Base-by-base conservation (phyloP, 2,888 invertebrate species). In the Dicyrtomina minuta region DNA sequence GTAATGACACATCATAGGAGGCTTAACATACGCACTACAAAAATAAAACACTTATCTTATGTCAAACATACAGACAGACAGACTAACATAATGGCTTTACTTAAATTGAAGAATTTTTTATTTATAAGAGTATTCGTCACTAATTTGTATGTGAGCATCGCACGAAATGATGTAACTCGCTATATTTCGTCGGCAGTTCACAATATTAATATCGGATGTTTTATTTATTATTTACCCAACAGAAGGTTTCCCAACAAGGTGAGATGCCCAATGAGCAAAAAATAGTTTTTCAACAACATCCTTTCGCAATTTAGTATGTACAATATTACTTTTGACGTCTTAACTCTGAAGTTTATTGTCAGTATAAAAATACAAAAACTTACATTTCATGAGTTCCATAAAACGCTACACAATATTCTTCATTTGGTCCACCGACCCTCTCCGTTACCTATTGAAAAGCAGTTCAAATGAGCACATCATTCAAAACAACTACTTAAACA, bases 311-410 rank as follows among this genome's bases (percentile, higher is more conserved):
- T n/a, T n/a, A n/a, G n/a, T n/a, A n/a, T n/a, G n/a, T n/a, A n/a
- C n/a, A n/a, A n/a, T n/a, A n/a, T n/a, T n/a, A n/a, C n/a, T n/a
- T n/a, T n/a, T n/a, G n/a, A n/a, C n/a, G n/a, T n/a, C n/a, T n/a
- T n/a, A n/a, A n/a, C n/a, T n/a, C n/a, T 33, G 33, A 33, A 33
- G 33, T n/a, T n/a, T n/a, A n/a, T n/a, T n/a, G n/a, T n/a, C n/a
- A n/a, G n/a, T n/a, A n/a, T n/a, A n/a, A n/a, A 33, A 33, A 33
- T 33, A n/a, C 5, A 22, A 43, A 3, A 22, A 15, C 60, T 60
- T 61, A 68, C 68, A 68, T 59, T 60, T 68, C 68, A 51, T 68
- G 60, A 6, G 60, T 53, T 51, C 68, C 68, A 13, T 59, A 68
- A 27, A 68, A 68, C 26, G 59, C 53, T 1, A 66, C 66, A 33